phyloP scores from a whole-genome alignment of 2,113 vertebrate species.

The Brevimyrus niger region DNA sequence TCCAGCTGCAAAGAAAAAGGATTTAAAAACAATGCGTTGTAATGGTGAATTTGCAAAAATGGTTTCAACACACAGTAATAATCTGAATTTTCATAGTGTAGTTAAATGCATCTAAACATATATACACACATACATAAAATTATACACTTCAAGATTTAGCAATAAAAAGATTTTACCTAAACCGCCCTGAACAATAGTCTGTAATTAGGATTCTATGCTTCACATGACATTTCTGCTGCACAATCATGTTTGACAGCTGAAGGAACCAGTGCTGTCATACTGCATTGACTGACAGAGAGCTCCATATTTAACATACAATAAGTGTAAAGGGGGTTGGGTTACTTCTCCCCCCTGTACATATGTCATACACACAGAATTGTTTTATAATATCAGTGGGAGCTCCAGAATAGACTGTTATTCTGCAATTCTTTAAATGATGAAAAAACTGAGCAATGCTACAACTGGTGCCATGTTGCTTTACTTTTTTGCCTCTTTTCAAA shows the following conservation, averaged over 20 bases:
- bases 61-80: neutral
- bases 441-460: neutral
- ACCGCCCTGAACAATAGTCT: neutral
- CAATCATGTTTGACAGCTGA: conserved; percentile 10
- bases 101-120: neutral
- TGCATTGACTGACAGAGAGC: neutral
- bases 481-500: neutral
- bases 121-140: neutral
- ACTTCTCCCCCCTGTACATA: neutral
- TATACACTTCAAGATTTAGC: neutral
- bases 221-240: neutral
- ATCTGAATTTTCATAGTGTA: neutral
- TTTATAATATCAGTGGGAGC: neutral
- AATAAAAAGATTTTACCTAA: neutral
- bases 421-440: neutral
- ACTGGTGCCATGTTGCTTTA: neutral
- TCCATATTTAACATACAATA: neutral
- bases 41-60: neutral
- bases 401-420: neutral
- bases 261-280: neutral
- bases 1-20: neutral
- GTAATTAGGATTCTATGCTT: neutral
- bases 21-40: neutral
- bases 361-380: neutral
- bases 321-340: neutral